Percentiles rank a stretch among this genome's conserved stretches.
Evolutionary conservation across 1,140 invertebrate genomes (phyloP).

Genomic region (Drosophila virilis): DNA sequence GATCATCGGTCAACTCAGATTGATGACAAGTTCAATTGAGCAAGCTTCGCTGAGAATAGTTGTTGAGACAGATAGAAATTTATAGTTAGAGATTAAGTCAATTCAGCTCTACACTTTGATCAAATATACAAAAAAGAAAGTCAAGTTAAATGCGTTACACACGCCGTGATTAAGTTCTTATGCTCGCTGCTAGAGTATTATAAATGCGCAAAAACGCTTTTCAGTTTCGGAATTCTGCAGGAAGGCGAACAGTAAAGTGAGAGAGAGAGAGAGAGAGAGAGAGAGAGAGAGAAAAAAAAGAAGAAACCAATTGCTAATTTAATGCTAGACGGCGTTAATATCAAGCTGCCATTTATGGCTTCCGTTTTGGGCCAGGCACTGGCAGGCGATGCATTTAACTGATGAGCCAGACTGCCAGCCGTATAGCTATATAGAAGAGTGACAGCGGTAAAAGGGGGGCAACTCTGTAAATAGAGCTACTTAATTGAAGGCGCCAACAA

Average conservation of each 20-base stretch:
- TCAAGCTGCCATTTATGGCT: slow-evolving; percentile 77
- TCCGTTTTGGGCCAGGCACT: slow-evolving; percentile 48
- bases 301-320: slow-evolving; percentile 50
- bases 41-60: no score
- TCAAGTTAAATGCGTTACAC: no score
- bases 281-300: slow-evolving; percentile 18
- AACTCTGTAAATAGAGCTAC: slow-evolving; percentile 16
- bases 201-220: background rate
- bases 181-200: background rate
- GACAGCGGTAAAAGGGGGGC: background rate
- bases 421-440: background rate
- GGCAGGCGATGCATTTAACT: background rate
- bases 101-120: background rate
- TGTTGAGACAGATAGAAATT: no score
- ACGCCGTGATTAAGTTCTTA: background rate
- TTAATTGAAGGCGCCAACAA: slow-evolving; percentile 73
- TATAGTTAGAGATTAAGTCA: no score
- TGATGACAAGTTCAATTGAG: no score
- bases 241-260: background rate
- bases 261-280: slow-evolving; percentile 17
- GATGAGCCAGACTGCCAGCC: background rate
- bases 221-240: slow-evolving; percentile 2
- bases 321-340: slow-evolving; percentile 73
- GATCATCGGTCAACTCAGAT: no score
- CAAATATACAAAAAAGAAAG: background rate